Percentiles rank a stretch among this genome's conserved stretches.
phyloP scores from a whole-genome alignment of 2,888 invertebrate genomes.

The Neoaliturus tenellus region DNA sequence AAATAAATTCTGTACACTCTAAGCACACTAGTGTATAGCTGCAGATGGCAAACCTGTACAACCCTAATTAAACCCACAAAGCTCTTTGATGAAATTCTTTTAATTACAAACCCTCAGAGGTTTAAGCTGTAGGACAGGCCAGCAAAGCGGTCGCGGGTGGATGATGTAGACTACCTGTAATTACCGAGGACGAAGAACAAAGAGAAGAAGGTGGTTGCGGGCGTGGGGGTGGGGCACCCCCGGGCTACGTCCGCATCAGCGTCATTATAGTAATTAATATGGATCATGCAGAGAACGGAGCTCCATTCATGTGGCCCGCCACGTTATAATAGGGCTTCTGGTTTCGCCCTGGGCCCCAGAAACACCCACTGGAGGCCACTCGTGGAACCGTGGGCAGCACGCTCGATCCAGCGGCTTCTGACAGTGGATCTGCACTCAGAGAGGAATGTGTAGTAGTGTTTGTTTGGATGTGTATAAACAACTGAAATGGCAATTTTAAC shows the following conservation, averaged over 20 bases:
- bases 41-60: too few relatives aligned
- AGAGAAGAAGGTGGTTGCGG: neutral
- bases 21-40: too few relatives aligned
- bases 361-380: neutral
- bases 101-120: too few relatives aligned
- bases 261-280: conserved; percentile 27
- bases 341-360: neutral
- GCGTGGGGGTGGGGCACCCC: neutral
- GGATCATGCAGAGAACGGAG: conserved; percentile 5
- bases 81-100: too few relatives aligned
- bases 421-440: too few relatives aligned
- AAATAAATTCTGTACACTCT: too few relatives aligned
- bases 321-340: neutral
- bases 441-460: too few relatives aligned
- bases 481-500: too few relatives aligned
- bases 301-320: neutral
- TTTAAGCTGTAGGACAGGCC: neutral
- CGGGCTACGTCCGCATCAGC: neutral
- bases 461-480: too few relatives aligned
- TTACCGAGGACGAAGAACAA: neutral
- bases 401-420: neutral
- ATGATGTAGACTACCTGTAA: neutral
- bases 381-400: neutral
- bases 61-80: too few relatives aligned
- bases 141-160: neutral